Evolutionary conservation across 2,888 invertebrate genomes (phyloP).

Genomic region (Pseudococcus viburni): DNA sequence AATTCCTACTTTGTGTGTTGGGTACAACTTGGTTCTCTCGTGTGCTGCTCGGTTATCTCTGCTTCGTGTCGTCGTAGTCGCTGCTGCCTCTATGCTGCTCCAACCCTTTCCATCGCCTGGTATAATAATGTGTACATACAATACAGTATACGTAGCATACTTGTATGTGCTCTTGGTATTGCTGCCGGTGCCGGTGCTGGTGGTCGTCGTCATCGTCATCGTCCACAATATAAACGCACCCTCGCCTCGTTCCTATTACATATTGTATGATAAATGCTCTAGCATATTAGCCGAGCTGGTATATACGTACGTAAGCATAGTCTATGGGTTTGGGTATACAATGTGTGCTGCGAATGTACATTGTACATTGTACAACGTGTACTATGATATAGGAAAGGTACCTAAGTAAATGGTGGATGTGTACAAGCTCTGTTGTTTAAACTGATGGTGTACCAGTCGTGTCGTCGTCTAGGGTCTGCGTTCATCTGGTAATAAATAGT

Average conservation of each 20-base stretch:
- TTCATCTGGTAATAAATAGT: not conserved
- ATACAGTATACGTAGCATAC: not conserved
- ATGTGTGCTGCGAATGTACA: not conserved
- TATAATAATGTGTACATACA: not conserved
- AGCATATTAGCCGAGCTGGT: not conserved
- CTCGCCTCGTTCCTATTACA: not conserved
- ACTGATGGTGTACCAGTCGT: not conserved
- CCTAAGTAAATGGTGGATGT: not conserved
- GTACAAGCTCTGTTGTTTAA: not conserved
- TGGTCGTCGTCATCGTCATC: slow-evolving; percentile 6
- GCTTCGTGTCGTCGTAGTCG: slow-evolving; percentile 27
- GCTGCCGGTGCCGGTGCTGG: not conserved
- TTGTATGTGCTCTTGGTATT: not conserved
- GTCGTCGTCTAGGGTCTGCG: not conserved
- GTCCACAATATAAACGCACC: not conserved
- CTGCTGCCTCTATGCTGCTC: not conserved
- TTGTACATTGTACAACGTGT: not conserved
- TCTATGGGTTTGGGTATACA: not conserved
- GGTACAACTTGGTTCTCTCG: slow-evolving; percentile 53
- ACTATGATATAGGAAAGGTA: not conserved
- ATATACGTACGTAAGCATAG: not conserved
- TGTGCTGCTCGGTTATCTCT: slow-evolving; percentile 52
- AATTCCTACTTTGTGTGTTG: slow-evolving; percentile 60
- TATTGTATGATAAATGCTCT: slow-evolving; percentile 32
- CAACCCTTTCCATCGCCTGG: not conserved